Base-by-base conservation (phyloP, 2,888 invertebrate genomes). In the Hemistola chrysoprasaria region DNA sequence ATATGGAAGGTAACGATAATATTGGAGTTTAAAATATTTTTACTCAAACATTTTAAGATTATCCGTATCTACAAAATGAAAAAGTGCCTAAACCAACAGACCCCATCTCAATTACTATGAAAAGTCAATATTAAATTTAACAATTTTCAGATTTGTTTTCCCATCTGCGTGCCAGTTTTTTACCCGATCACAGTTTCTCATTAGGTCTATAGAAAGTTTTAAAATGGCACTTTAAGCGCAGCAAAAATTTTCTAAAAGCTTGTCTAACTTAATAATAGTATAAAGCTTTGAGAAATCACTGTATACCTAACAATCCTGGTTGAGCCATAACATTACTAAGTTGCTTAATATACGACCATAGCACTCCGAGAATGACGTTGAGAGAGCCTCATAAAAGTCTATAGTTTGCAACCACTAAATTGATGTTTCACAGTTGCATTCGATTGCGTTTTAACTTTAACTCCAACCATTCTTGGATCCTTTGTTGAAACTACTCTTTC, bases 351-450 rank as follows among this genome's bases (percentile, higher is more conserved):
- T 65, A 66, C 53, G 62, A 53, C 53, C 53, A 47, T 48, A 48
- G 47, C 65, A 57, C 53, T 52, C 54, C 55, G 46, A 59, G 62
- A 62, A 59, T 62, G 63, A 65, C 53, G 62, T 60, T 59, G 56
- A 42, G 54, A 64, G 59, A 62, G 61, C 56, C 56, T 66, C 67
- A 67, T 73, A 72, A 74, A 74, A 70, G 68, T 69, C 68, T 56
- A 56, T 50, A 62, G 58, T 67, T 67, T 62, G 59, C 53, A 54
- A 63, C 64, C 65, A 60, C 57, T 65, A 64, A 69, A 71, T 66
- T 53, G 65, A 50, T 56, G 65, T 53, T 56, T 48, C 53, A 52
- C 52, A 52, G 58, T 59, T 53, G 56, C 56, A 41, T 57, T 39
- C 54, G 59, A 59, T 58, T 62, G 53, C 62, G 58, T 59, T 59